These are phyloP conservation scores for Ctenicera cuprea DNA, from an alignment of 2,888 invertebrate species.

Conservation along the genomic window DNA sequence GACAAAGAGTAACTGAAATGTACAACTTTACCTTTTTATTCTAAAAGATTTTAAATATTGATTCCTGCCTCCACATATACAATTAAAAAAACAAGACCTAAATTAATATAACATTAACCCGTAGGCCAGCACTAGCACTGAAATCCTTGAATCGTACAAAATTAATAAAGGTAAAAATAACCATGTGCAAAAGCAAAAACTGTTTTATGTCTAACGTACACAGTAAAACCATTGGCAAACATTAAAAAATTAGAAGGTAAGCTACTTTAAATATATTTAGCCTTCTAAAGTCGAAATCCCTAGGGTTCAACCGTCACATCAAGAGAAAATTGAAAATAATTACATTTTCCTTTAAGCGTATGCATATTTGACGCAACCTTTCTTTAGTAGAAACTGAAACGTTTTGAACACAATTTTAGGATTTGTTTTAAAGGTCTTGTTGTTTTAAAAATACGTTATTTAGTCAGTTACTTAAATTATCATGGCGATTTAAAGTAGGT, in stretches of 20 bases:
- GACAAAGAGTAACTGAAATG: too few relatives aligned
- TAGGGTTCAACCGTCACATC: slow-evolving; percentile 11
- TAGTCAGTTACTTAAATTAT: too few relatives aligned
- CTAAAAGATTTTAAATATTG: too few relatives aligned
- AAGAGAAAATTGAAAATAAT: slow-evolving; percentile 20
- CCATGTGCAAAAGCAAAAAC: too few relatives aligned
- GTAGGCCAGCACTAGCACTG: too few relatives aligned
- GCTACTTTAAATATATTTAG: background rate
- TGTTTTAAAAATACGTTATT: too few relatives aligned
- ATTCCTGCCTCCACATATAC: too few relatives aligned
- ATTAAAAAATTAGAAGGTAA: slow-evolving; percentile 7
- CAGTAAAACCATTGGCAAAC: background rate
- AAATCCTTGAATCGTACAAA: background rate
- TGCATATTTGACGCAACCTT: slow-evolving; percentile 7
- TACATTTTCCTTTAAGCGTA: background rate
- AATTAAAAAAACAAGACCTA: too few relatives aligned
- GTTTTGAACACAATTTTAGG: background rate
- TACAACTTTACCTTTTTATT: too few relatives aligned
- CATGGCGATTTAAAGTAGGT: too few relatives aligned
- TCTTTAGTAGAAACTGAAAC: background rate
- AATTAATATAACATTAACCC: too few relatives aligned
- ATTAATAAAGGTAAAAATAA: background rate
- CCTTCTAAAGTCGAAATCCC: slow-evolving; percentile 11
- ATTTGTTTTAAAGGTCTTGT: background rate
- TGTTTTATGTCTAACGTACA: background rate